A percentile compares a stretch with the other conserved stretches of the same genome.
Evolutionary conservation across 2,113 vertebrate genomes (phyloP).

Genomic region (Platysternon megacephalum): DNA sequence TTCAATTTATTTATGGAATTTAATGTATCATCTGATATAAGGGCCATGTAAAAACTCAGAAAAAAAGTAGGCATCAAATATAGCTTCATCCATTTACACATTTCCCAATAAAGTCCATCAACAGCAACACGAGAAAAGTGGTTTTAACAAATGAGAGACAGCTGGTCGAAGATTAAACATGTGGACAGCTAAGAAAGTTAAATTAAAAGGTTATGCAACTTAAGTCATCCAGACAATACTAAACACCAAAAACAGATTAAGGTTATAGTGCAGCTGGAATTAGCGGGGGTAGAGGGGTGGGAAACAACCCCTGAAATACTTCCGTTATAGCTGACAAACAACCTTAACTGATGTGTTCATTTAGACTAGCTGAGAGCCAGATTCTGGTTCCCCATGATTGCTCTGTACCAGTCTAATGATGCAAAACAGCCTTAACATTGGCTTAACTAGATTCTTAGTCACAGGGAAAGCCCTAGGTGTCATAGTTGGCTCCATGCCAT

Average conservation of each 20-base stretch:
- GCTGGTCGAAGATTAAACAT: background rate
- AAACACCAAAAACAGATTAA: background rate
- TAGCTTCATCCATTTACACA: fast-evolving
- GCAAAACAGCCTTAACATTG: background rate
- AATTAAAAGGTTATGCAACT: background rate
- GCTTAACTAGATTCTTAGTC: background rate
- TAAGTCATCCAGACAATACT: background rate
- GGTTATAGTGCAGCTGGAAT: background rate
- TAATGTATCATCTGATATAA: background rate
- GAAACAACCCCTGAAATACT: background rate
- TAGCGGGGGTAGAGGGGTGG: background rate
- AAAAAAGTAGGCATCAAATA: background rate
- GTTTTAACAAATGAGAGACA: background rate
- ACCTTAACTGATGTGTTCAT: background rate
- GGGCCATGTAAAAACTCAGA: background rate
- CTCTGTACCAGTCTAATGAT: background rate
- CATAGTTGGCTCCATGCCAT: background rate
- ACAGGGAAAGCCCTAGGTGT: background rate
- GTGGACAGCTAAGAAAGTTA: background rate
- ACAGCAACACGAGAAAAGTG: background rate
- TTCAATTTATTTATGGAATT: background rate
- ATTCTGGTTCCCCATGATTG: background rate
- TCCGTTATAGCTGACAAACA: background rate
- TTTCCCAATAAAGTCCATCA: background rate
- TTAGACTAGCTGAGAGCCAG: background rate